Base-by-base conservation (phyloP, 2,113 vertebrate species). In the Xenopus laevis region DNA sequence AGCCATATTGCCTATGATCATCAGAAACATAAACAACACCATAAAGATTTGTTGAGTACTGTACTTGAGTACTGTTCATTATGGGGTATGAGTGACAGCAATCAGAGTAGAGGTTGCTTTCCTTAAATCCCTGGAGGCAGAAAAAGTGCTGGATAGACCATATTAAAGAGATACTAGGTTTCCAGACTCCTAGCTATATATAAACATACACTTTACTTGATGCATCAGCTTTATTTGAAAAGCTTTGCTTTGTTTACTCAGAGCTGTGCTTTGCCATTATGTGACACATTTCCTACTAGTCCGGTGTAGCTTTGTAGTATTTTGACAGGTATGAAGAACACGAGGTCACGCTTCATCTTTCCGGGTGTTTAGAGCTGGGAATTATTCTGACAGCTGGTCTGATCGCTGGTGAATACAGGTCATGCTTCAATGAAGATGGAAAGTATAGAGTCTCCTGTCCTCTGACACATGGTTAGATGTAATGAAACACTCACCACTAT, bases 381-480 rank as follows among this genome's bases (percentile, higher is more conserved):
- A 70, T 30, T 59, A 60, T 33, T 27, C n/a, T 50, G 73, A 59
- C 57, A 17, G 17, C 52, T 0, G 0, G 47, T 15, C 71, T 44
- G 10, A 71, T 65, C 17, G 33, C 21, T 55, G 13, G 11, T 57
- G 33, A 17, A 45, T 13, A 7, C 45, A 5, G 13, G 45, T 27
- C 20, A 47, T 77, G 78, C 72, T 61, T 17, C 61, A 30, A 30
- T 77, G 18, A 50, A 27, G 21, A 13, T 23, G 21, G 58, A 60
- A 23, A 23, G 58, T 60, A 60, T 27, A 67, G 46, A 21, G 18
- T 44, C 65, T 16, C 20, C 18, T 50, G 18, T 67, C 18, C 13
- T 10, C 13, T 66, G 10, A 47, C 44, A n/a, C 13, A 65, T 15
- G 44, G 33, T 40, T 40, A 40, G 13, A 65, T 18, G 23, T n/a